Percentiles rank a stretch among this genome's conserved stretches.
Evolutionary conservation across 2,888 invertebrate species (phyloP).

Genomic region (Pyrocoelia pectoralis): DNA sequence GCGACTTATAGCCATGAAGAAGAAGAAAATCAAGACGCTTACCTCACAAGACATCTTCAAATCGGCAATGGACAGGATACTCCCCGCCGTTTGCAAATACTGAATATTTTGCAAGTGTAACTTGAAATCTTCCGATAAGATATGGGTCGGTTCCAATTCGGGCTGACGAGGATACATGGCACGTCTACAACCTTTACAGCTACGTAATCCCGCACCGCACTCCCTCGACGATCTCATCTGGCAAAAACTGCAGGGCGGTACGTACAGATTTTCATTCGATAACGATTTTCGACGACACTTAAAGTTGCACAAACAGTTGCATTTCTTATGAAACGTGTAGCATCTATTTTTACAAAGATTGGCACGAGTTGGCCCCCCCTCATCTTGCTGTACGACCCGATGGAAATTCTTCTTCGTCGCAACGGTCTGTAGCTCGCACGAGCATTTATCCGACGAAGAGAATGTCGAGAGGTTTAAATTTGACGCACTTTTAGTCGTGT

Average conservation of each 20-base stretch:
- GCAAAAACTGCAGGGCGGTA: conserved; percentile 61
- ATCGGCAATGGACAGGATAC: conserved; percentile 68
- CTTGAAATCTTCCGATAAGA: conserved; percentile 75
- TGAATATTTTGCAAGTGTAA: conserved; percentile 77
- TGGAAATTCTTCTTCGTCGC: conserved; percentile 24
- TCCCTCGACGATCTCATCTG: conserved; percentile 55
- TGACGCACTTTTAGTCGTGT: conserved; percentile 63
- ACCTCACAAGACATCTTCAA: conserved; percentile 61
- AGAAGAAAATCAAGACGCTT: conserved; percentile 16
- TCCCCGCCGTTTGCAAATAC: conserved; percentile 75
- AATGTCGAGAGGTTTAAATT: conserved; percentile 55
- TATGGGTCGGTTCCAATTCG: conserved; percentile 68
- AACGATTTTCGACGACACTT: conserved; percentile 63
- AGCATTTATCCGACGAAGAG: conserved; percentile 47
- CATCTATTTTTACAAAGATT: conserved; percentile 42
- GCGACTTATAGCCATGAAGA: no score
- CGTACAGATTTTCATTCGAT: conserved; percentile 68
- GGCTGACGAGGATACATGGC: conserved; percentile 57
- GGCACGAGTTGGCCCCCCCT: conserved; percentile 51
- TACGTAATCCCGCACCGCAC: conserved; percentile 45
- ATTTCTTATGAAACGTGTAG: conserved; percentile 49
- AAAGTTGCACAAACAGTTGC: conserved; percentile 48
- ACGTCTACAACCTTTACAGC: conserved; percentile 50
- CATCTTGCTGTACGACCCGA: conserved; percentile 47
- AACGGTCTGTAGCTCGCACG: conserved; percentile 39